Base-by-base conservation (phyloP, 1,140 invertebrate species). In the Himalopsyche phryganea region DNA sequence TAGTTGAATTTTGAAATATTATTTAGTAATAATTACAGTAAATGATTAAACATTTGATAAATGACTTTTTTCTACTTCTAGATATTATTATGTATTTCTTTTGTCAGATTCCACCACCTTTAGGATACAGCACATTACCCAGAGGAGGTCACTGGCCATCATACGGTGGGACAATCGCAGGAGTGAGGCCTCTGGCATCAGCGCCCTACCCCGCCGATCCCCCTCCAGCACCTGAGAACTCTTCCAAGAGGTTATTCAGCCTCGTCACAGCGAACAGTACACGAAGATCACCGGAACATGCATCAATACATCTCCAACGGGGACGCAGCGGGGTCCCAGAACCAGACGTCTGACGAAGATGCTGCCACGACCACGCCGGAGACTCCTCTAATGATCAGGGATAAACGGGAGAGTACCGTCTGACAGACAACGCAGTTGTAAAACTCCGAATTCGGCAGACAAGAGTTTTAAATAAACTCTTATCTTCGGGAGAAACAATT, bases 121-220 rank as follows among this genome's bases (percentile, higher is more conserved):
- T 69, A 53, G 65, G 68, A 20, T 69, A 68, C 28, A 74, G 70
- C 55, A 81, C 79, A 4, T 68, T 81, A 53, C 80, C 80, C 5
- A 68, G 80, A 10, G 62, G 58, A 14, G 72, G 73, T 45, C 68
- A 73, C 46, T 77, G 75, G 74, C 67, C 74, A 6, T 60, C 67
- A 45, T 76, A 75, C 50, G 63, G 66, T n/a, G 69, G 66, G 54
- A 68, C 64, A 20, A 63, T 69, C 33, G 63, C 65, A 23, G 70
- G 69, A 17, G 66, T 66, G 6, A 65, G 68, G 14, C 67, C 65
- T 51, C 50, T 67, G 38, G 57, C 63, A 17, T 58, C 64, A 42
- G 66, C 67, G 7, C 66, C 69, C n/a, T 68, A 70, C 52, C 73
- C 77, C 20, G 74, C n/a, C 76, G 50, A 73, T 80, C 66, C 71